These are phyloP conservation scores for Tetramorium alpestre DNA, from an alignment of 1,140 invertebrate species.

Conservation along the genomic window DNA sequence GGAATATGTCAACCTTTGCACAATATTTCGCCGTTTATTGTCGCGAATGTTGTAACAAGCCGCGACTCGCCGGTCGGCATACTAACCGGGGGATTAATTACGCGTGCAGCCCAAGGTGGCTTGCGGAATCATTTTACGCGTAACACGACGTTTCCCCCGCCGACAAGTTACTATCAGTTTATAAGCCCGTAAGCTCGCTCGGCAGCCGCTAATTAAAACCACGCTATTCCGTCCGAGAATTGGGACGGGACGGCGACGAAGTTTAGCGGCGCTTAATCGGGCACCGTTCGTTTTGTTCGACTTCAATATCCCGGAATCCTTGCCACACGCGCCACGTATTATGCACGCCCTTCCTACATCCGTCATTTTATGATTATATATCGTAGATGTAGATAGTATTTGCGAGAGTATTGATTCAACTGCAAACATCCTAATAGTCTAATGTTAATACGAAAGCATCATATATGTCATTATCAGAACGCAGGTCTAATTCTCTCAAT, in stretches of 20 bases:
- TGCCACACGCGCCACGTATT: neutral
- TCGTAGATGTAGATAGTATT: neutral
- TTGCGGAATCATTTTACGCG: constrained; percentile 32
- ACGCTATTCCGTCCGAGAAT: constrained; percentile 38
- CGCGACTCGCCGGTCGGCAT: constrained; percentile 68
- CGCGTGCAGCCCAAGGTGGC: constrained; percentile 27
- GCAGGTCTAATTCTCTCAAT: neutral
- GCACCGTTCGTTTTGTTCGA: constrained; percentile 4
- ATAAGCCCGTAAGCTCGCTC: constrained; percentile 48
- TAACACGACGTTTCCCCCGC: constrained; percentile 19
- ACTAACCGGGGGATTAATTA: constrained; percentile 77
- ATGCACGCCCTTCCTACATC: neutral
- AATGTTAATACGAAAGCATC: neutral
- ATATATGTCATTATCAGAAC: neutral
- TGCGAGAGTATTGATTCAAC: neutral
- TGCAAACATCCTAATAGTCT: neutral
- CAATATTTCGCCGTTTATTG: constrained; percentile 74
- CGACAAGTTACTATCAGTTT: constrained; percentile 52
- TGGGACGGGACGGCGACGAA: neutral
- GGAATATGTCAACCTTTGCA: constrained; percentile 67
- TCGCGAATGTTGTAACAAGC: constrained; percentile 69
- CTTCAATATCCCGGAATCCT: neutral
- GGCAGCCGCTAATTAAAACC: constrained; percentile 49
- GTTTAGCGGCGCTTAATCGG: constrained; percentile 9
- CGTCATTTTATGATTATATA: neutral